Conservation (phyloP, 2,888 invertebrate genomes). For the Polyommatus icarus region DNA sequence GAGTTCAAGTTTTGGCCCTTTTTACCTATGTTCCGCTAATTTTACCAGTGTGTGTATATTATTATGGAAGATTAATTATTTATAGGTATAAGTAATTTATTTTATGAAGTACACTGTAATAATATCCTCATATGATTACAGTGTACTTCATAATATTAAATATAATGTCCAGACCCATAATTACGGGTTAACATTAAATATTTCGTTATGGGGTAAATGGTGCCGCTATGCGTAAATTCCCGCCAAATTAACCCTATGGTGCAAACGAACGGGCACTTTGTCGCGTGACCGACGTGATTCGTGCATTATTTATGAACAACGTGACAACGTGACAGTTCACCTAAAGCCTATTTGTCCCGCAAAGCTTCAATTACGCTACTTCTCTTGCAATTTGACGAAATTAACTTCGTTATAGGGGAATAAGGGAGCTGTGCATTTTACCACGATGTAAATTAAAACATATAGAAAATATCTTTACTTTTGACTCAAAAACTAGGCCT, state of each 20-base stretch:
- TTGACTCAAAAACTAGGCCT: too few species aligned
- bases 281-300: slow-evolving; percentile 12
- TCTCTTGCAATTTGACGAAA: background rate
- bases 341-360: background rate
- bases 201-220: background rate
- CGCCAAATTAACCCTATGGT: slow-evolving; percentile 16
- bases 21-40: too few species aligned
- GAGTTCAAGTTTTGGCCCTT: too few species aligned
- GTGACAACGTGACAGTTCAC: background rate
- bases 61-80: too few species aligned
- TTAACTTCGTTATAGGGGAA: background rate
- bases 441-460: too few species aligned
- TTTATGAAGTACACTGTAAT: background rate
- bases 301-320: background rate
- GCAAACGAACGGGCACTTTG: slow-evolving; percentile 9
- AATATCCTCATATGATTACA: background rate
- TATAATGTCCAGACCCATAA: background rate
- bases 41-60: too few species aligned
- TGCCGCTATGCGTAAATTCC: background rate
- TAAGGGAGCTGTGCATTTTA: background rate
- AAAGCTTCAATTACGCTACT: background rate
- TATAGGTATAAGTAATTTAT: too few species aligned
- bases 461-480: too few species aligned
- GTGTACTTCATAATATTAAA: background rate
- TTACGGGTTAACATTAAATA: background rate